Evolutionary conservation across 2,113 vertebrate genomes (phyloP), one percentile per base, ranked within the genome.

Genomic region (Salvator merianae): DNA sequence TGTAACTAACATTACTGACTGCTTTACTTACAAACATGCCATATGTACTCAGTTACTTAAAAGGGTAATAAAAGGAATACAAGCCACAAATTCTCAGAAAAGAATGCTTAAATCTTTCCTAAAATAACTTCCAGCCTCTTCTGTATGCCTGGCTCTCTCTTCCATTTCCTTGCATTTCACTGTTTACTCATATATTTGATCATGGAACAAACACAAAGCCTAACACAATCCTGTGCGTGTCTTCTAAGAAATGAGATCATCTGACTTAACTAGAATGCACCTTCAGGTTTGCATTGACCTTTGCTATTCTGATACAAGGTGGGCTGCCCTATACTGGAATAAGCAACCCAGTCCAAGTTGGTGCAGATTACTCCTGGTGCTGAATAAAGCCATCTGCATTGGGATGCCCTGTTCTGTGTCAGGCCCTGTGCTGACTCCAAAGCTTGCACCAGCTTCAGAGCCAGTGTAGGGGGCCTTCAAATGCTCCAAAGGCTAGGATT

Each of bases 21-120:
- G 93, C 92, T 93, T 94, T 94, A 93, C 95, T 94, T 93, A 96
- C 95, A 96, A 95, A 95, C 95, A 95, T 83, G 91, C 94, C 94
- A 91, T 94, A 93, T 94, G 95, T 90, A 91, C 93, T 90, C 91
- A 91, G 94, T 93, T 94, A 93, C 95, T 92, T 87, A 88, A 90
- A 90, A 90, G 88, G 86, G 81, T 88, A 91, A 90, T 92, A 90
- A 93, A 93, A 93, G 88, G 34, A 87, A 32, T 86, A 87, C 82
- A 79, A 84, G 83, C 73, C 18, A 88, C 90, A 87, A 92, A 84
- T 34, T 89, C 85, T 77, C 77, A 75, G 86, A 79, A 66, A 62
- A 0, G 1, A 84, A 91, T 87, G 90, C 86, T 84, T 90, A 47
- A 62, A 71, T 79, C 82, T 88, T 78, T 14, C 36, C 71, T 43